Conservation (phyloP, 2,797 vertebrate species). For the Mastacembelus armatus region DNA sequence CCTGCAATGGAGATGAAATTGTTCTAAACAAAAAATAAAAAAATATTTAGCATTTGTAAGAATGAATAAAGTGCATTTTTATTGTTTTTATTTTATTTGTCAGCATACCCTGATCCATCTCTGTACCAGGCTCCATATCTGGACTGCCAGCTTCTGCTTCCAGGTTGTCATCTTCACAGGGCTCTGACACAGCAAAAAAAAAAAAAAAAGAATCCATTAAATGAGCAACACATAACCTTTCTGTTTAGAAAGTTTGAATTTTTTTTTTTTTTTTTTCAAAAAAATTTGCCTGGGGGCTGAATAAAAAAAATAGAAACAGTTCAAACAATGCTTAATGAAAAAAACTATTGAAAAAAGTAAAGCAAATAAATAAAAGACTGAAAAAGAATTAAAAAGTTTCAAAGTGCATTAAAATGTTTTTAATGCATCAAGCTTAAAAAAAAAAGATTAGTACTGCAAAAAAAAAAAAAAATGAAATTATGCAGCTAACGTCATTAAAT, state of each 20-base stretch:
- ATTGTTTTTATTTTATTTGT: not conserved
- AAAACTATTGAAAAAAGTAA: conserved; percentile 23
- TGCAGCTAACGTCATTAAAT: conserved; percentile 7
- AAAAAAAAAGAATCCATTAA: conserved; percentile 30
- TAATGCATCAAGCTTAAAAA: conserved; percentile 22
- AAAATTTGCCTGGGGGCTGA: conserved; percentile 22
- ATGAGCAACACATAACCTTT: not conserved
- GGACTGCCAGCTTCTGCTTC: conserved; percentile 90
- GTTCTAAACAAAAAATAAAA: conserved; percentile 8
- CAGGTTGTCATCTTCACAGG: conserved; percentile 86
- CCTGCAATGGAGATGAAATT: not conserved
- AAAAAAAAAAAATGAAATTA: conserved; percentile 10
- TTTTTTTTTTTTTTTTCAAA: conserved; percentile 13
- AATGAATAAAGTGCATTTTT: not conserved
- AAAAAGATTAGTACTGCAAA: conserved; percentile 29
- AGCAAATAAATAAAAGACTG: conserved; percentile 13
- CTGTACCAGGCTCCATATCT: conserved; percentile 91
- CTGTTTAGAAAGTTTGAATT: conserved; percentile 20
- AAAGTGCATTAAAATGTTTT: conserved; percentile 37
- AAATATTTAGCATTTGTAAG: not conserved
- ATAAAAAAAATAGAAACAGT: conserved; percentile 15
- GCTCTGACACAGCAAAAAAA: conserved; percentile 82
- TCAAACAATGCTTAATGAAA: too few species aligned
- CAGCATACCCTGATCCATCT: conserved; percentile 92
- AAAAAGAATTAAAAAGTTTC: conserved; percentile 38